Percentiles rank a stretch among this genome's conserved stretches.
Evolutionary conservation across 2,113 vertebrate genomes (phyloP).

Genomic region (Macrotis lagotis): DNA sequence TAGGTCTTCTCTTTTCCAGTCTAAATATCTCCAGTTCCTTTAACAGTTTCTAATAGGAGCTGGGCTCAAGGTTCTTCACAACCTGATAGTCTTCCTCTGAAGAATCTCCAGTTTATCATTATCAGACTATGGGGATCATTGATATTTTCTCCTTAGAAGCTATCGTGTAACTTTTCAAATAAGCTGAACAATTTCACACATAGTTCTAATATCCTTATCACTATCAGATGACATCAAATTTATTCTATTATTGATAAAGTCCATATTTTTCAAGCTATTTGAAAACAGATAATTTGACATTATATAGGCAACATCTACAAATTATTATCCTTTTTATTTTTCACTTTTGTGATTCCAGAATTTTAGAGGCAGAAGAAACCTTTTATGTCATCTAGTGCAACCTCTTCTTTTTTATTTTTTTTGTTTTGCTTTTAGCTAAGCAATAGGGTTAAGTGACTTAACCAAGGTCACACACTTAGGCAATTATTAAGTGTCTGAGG

Average conservation of each 20-base stretch:
- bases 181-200: not conserved
- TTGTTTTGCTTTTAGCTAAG: too few species aligned
- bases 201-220: not conserved
- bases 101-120: too few species aligned
- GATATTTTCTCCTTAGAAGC: not conserved
- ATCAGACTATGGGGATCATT: not conserved
- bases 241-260: not conserved
- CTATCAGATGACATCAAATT: not conserved
- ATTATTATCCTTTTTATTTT: not conserved
- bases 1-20: not conserved
- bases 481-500: too few species aligned
- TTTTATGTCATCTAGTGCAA: not conserved
- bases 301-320: not conserved
- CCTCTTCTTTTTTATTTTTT: not conserved
- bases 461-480: too few species aligned
- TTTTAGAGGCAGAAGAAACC: not conserved
- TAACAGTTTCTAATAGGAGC: not conserved
- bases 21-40: not conserved
- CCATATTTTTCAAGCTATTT: not conserved
- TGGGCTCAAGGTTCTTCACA: not conserved
- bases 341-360: not conserved
- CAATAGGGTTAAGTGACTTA: too few species aligned
- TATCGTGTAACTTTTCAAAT: not conserved
- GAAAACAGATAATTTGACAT: not conserved
- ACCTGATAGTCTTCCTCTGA: too few species aligned